Base-by-base conservation (phyloP, 23 tunicate genomes). In the Trididemnum miniatum region DNA sequence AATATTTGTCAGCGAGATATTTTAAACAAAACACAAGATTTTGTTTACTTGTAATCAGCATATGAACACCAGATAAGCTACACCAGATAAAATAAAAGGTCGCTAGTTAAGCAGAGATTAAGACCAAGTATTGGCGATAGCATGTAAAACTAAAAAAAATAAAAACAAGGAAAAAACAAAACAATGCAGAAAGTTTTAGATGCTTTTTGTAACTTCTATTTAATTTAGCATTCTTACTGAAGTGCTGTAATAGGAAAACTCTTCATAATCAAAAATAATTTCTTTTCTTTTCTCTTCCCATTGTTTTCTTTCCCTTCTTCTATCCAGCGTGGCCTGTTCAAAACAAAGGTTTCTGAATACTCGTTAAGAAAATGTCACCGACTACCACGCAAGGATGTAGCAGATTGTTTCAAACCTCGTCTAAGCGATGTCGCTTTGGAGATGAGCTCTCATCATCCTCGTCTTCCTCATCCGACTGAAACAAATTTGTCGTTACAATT, bases 241-340 rank as follows among this genome's bases (percentile, higher is more conserved):
- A 4, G 84, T 76, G 29, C 89, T 87, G 69, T 76, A 80, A 67
- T 80, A 88, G 0, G 98, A 88, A 81, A 82, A 88, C 38, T 88
- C 93, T 73, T 93, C 98, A 38, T 93, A 93, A 64, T 88, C 98
- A 35, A 85, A 84, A 25, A 93, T 88, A 25, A 93, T 84, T 81
- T 93, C 93, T 60, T 93, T 85, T 59, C 98, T 79, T 75, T 71
- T 84, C 50, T 85, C 89, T 80, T 93, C 93, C 92, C 92, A 93
- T 18, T 71, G 60, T 79, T 87, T 75, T 62, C 80, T 84, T 35
- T 82, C 87, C 22, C 86, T 79, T 66, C 77, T 76, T 88, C 66
- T 84, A 57, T 79, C 83, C 39, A 93, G 60, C 1, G 80, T 35
- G 2, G 81, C 93, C 93, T 88, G n/a, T n/a, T n/a, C n/a, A n/a